Base-by-base conservation (phyloP, 2,113 vertebrate genomes). In the Myrmophylax atrothorax region DNA sequence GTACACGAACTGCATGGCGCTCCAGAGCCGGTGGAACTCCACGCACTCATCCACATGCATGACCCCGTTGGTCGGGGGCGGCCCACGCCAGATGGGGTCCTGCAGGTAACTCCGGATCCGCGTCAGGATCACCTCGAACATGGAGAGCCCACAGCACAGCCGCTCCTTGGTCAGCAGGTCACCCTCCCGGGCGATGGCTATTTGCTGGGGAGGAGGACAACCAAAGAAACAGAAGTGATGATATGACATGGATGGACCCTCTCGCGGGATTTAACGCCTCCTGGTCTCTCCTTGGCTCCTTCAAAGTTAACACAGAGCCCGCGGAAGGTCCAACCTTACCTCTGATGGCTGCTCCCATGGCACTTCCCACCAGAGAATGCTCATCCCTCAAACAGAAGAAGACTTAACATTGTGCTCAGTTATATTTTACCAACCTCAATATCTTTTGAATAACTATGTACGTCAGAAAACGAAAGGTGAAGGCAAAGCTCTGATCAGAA, bases 1-100 rank as follows among this genome's bases (percentile, higher is more conserved):
- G 98, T 99, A 99, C 24, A 99, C 99, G 18, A 99, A 99, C 97
- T 99, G 99, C 99, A 99, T 99, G 97, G 99, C 99, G 3, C 99
- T 99, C 99, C 99, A 99, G 84, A 99, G 99, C 53, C 99, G 99
- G 96, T 99, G 99, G 95, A 99, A 99, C 97, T 99, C 99, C 96
- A 99, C 98, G 1, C 99, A 99, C 97, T 99, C 99, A 0, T 99
- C 99, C 25, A 99, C 99, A 1, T 99, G 99, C 99, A 99, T 99
- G 90, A 99, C 99, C 0, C 99, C 99, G 1, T 99, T 99, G 73
- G 99, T 99, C 19, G 99, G 99, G 1, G 99, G 99, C 0, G 99
- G 99, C 20, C 99, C 99, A 0, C 99, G 98, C 99, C 99, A 99
- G 97, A 99, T 99, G 4, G 98, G 98, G 93, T 99, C 99, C 96